Base-by-base conservation (phyloP, 2,888 invertebrate genomes). In the Acanthosepion pharaonis region DNA sequence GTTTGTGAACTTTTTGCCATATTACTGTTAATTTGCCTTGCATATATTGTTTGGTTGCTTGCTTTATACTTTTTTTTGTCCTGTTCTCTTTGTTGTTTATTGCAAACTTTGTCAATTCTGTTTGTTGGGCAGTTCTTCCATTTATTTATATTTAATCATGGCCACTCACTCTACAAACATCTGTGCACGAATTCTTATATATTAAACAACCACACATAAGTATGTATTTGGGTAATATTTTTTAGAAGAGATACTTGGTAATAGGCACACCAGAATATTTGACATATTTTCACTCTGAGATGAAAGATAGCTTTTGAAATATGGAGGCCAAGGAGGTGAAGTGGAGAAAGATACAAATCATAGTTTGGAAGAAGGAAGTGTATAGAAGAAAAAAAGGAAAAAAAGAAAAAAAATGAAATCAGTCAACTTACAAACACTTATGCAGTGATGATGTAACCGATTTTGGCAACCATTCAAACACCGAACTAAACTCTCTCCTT, bases 391-490 rank as follows among this genome's bases (percentile, higher is more conserved):
- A 28, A 94, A 59, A 51, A 33, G 33, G 20, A 92, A n/a, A 28
- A 94, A 59, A 51, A 33, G 33, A 33, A 15, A 94, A 94, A 55
- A 59, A 33, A 59, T 42, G 42, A 33, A 59, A 11, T 49, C 48
- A 18, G 33, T 91, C 28, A 91, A 96, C 97, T 96, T 96, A 97
- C 97, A 97, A 91, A 97, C 96, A 55, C 97, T 97, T 95, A 98
- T 97, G 96, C 98, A 98, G 95, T 97, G 97, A 95, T 97, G 97
- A 96, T 98, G 98, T 20, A 97, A 96, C 94, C 97, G 96, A 96
- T 98, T 98, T 95, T 97, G 97, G 95, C 98, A 98, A 49, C 97
- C 97, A 93, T 96, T 96, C 93, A 97, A 97, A 96, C 98, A 98
- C 94, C 97, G 96, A n/a, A 97, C 97, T 92, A 97, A 96, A 95